phyloP scores from a whole-genome alignment of 2,113 vertebrate genomes.

The Notothenia coriiceps region DNA sequence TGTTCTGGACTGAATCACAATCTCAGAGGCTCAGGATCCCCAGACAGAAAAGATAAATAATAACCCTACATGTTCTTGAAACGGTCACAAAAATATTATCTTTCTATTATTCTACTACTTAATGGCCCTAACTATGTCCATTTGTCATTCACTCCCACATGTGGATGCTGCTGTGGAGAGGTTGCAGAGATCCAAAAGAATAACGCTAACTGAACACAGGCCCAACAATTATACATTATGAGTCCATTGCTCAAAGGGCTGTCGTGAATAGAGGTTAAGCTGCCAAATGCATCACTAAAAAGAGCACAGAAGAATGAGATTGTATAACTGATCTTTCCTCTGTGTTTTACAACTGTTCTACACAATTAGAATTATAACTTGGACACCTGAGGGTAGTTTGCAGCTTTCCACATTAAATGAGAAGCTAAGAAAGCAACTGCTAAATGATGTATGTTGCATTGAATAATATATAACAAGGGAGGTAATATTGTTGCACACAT shows the following conservation, averaged over 20 bases:
- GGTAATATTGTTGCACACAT: not conserved
- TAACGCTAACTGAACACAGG: slow-evolving; percentile 35
- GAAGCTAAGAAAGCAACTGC: slow-evolving; percentile 17
- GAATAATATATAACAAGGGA: slow-evolving; percentile 17
- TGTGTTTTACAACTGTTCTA: slow-evolving; percentile 31
- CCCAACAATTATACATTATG: slow-evolving; percentile 50
- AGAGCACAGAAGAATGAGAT: slow-evolving; percentile 34
- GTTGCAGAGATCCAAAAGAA: slow-evolving; percentile 15
- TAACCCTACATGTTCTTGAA: slow-evolving; percentile 13
- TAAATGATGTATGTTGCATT: slow-evolving; percentile 13
- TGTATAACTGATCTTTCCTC: slow-evolving; percentile 17
- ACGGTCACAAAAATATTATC: slow-evolving; percentile 28
- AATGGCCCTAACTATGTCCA: slow-evolving; percentile 30
- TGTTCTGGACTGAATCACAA: not conserved
- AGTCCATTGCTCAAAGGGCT: slow-evolving; percentile 37
- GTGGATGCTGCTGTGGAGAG: slow-evolving; percentile 18
- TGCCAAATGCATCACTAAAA: slow-evolving; percentile 48
- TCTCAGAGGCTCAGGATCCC: not conserved
- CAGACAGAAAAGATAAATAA: slow-evolving; percentile 6
- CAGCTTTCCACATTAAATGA: slow-evolving; percentile 36
- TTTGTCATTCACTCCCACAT: slow-evolving; percentile 57
- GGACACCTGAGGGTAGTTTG: slow-evolving; percentile 6
- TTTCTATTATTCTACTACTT: slow-evolving; percentile 46
- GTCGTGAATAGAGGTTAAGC: slow-evolving; percentile 28
- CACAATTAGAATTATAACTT: slow-evolving; percentile 10